Percentiles rank a stretch among this genome's conserved stretches.
phyloP scores from a whole-genome alignment of 2,113 vertebrate species.

The Opisthocomus hoazin region DNA sequence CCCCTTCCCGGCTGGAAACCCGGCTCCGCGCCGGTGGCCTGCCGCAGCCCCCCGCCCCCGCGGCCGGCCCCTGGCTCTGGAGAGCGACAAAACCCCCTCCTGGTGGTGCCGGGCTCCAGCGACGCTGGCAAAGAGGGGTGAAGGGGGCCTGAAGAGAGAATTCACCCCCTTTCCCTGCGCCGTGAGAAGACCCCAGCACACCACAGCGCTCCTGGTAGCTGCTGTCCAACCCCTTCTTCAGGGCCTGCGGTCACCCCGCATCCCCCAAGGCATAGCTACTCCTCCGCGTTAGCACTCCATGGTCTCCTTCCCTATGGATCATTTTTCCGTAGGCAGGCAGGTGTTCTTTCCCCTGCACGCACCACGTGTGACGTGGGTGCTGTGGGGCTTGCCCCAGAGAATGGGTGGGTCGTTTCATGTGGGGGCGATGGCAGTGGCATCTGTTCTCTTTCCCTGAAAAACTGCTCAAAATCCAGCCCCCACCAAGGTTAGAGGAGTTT shows the following conservation, averaged over 20 bases:
- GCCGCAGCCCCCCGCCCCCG: too few species aligned
- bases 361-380: accelerated
- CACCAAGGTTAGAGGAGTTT: neutral
- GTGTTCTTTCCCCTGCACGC: neutral
- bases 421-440: neutral
- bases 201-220: neutral
- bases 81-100: accelerated
- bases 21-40: too few species aligned
- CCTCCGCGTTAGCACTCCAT: accelerated
- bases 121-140: neutral
- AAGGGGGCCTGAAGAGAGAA: too few species aligned
- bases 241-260: neutral
- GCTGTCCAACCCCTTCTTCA: neutral
- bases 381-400: too few species aligned
- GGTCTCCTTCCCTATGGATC: neutral
- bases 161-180: neutral
- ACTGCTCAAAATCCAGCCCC: neutral
- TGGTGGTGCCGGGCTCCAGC: neutral
- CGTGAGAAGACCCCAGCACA: accelerated
- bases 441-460: neutral
- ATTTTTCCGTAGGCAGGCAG: neutral
- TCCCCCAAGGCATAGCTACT: neutral
- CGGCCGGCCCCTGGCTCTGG: too few species aligned
- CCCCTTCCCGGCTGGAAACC: neutral
- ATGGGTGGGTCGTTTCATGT: neutral